Percentiles rank a stretch among this genome's conserved stretches.
phyloP scores from a whole-genome alignment of 2,113 vertebrate genomes.

The Laticauda colubrina region DNA sequence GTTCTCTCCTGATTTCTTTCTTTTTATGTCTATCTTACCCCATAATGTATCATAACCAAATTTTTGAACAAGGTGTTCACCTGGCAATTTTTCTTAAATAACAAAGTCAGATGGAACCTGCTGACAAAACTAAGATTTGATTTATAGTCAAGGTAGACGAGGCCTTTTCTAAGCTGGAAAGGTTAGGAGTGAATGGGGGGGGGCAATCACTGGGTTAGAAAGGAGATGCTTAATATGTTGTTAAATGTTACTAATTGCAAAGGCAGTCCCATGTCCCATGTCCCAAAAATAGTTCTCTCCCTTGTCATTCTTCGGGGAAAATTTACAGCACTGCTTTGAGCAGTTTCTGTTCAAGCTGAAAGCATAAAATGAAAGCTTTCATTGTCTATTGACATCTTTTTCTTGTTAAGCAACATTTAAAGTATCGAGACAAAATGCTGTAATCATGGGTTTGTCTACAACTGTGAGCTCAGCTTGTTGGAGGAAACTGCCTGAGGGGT shows the following conservation, averaged over 20 bases:
- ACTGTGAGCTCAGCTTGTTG: slow-evolving; percentile 62
- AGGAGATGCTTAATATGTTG: slow-evolving; percentile 70
- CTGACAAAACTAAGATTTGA: slow-evolving; percentile 74
- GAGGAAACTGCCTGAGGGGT: slow-evolving; percentile 24
- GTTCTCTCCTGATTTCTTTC: slow-evolving; percentile 21
- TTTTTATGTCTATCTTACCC: slow-evolving; percentile 11
- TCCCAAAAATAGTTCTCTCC: slow-evolving; percentile 67
- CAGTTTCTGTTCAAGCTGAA: slow-evolving; percentile 67
- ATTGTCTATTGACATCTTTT: slow-evolving; percentile 63
- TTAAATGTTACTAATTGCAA: slow-evolving; percentile 78
- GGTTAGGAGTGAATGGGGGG: neutral
- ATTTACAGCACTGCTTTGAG: slow-evolving; percentile 56
- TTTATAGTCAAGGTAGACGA: slow-evolving; percentile 71
- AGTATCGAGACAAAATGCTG: slow-evolving; percentile 70
- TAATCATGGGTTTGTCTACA: slow-evolving; percentile 72
- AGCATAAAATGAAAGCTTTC: slow-evolving; percentile 79
- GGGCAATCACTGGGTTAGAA: slow-evolving; percentile 64
- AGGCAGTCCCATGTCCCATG: slow-evolving; percentile 58
- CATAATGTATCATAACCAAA: slow-evolving; percentile 31
- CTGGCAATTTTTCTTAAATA: slow-evolving; percentile 63
- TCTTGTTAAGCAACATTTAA: slow-evolving; percentile 68
- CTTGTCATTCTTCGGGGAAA: slow-evolving; percentile 74
- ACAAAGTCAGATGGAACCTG: slow-evolving; percentile 52
- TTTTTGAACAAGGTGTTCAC: slow-evolving; percentile 59
- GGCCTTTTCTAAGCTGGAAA: slow-evolving; percentile 64